Conservation (phyloP, 2,888 invertebrate species). For the Deroplatys truncata region DNA sequence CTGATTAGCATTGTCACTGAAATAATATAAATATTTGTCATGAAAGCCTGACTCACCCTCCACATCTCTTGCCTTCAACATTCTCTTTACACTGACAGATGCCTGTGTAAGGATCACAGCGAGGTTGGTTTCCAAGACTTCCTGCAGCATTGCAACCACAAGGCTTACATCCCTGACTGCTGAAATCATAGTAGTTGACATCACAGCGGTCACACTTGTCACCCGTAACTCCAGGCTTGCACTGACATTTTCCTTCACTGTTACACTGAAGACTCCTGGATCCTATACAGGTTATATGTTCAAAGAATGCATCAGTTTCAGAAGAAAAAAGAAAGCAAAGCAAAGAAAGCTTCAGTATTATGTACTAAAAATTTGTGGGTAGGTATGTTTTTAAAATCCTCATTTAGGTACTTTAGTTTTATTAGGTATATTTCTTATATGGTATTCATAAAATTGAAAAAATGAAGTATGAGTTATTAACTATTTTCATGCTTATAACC, state of each 20-base stretch:
- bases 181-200: slow-evolving; percentile 87
- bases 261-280: slow-evolving; percentile 89
- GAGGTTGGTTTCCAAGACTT: slow-evolving; percentile 73
- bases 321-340: not conserved
- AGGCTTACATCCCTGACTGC: slow-evolving; percentile 82
- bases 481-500: no score
- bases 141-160: slow-evolving; percentile 88
- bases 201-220: slow-evolving; percentile 87
- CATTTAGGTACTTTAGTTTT: no score
- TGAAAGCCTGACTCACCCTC: slow-evolving; percentile 57
- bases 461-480: no score
- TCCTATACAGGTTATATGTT: slow-evolving; percentile 49
- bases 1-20: no score
- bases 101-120: slow-evolving; percentile 79
- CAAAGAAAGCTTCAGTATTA: not conserved
- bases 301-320: not conserved
- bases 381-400: no score
- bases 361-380: no score
- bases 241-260: slow-evolving; percentile 85
- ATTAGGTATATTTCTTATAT: no score
- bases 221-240: slow-evolving; percentile 93
- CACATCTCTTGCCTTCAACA: slow-evolving; percentile 92
- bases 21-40: not conserved
- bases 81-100: slow-evolving; percentile 83
- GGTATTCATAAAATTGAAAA: no score